Evolutionary conservation across 1,140 invertebrate species (phyloP).

Genomic region (Zaprionus vittiger): DNA sequence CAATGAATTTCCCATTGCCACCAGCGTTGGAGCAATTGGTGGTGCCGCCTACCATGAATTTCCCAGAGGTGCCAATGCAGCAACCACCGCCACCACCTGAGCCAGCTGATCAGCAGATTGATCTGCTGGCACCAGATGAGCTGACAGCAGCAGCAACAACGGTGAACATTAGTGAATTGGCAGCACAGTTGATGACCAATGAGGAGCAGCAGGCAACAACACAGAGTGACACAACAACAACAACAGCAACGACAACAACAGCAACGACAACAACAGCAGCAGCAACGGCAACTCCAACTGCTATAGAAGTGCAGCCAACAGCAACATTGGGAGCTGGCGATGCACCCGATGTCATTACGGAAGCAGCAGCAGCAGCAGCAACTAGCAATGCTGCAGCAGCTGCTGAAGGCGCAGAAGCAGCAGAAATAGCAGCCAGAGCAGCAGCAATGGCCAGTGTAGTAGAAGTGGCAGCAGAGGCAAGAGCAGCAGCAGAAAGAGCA

Average conservation of each 20-base stretch:
- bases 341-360: neutral
- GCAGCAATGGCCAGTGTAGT: neutral
- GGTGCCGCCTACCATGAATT: conserved; percentile 36
- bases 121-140: neutral
- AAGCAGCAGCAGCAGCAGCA: neutral
- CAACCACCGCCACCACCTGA: conserved; percentile 5
- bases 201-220: neutral
- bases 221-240: neutral
- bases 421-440: neutral
- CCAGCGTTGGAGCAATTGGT: conserved; percentile 48
- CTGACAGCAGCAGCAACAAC: neutral
- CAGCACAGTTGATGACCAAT: conserved; percentile 26
- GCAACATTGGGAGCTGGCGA: neutral
- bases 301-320: neutral
- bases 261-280: neutral
- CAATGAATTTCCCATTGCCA: conserved; percentile 35
- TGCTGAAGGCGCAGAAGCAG: neutral
- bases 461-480: neutral
- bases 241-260: neutral
- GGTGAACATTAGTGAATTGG: conserved; percentile 26
- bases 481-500: neutral
- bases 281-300: too few species aligned
- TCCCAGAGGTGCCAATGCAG: conserved; percentile 33
- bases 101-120: neutral
- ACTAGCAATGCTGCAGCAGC: neutral